Conservation (phyloP, 2,888 invertebrate genomes). For the Lasioglossum leucozonium region DNA sequence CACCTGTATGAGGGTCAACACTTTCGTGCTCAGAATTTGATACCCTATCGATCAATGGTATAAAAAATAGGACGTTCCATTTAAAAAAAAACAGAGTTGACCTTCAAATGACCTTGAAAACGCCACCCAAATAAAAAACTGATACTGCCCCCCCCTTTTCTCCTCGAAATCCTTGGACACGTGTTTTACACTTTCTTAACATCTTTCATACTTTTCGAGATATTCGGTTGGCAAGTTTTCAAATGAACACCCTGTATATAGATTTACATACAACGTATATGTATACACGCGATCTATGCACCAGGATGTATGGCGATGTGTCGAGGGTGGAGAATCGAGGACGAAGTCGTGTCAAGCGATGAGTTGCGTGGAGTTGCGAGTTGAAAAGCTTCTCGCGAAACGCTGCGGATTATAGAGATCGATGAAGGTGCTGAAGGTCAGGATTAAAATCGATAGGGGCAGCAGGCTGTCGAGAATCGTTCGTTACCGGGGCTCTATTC, state of each 20-base stretch:
- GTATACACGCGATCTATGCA: background rate
- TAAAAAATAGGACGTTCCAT: too few relatives aligned
- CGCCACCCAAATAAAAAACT: too few relatives aligned
- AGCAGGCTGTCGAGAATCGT: background rate
- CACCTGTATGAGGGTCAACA: background rate
- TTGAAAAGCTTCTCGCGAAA: conserved; percentile 26
- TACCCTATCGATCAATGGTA: too few relatives aligned
- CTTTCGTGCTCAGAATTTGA: too few relatives aligned
- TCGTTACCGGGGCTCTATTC: background rate
- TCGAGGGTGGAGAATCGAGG: background rate
- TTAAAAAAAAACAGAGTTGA: too few relatives aligned
- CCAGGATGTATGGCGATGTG: background rate
- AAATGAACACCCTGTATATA: too few relatives aligned
- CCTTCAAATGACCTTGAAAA: too few relatives aligned
- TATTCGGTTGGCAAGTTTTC: too few relatives aligned
- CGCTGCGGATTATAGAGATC: conserved; percentile 31
- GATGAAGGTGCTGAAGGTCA: conserved; percentile 16
- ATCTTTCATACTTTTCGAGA: too few relatives aligned
- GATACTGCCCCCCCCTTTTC: too few relatives aligned
- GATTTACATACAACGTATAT: background rate
- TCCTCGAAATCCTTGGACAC: too few relatives aligned
- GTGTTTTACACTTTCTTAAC: too few relatives aligned
- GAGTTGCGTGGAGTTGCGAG: conserved; percentile 26
- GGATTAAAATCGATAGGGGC: background rate
- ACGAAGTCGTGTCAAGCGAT: conserved; percentile 19